Percentiles rank a stretch among this genome's conserved stretches.
These are phyloP conservation scores for Sarcophaga peregrina DNA, from an alignment of 1,140 invertebrate species.

Conservation along the genomic window DNA sequence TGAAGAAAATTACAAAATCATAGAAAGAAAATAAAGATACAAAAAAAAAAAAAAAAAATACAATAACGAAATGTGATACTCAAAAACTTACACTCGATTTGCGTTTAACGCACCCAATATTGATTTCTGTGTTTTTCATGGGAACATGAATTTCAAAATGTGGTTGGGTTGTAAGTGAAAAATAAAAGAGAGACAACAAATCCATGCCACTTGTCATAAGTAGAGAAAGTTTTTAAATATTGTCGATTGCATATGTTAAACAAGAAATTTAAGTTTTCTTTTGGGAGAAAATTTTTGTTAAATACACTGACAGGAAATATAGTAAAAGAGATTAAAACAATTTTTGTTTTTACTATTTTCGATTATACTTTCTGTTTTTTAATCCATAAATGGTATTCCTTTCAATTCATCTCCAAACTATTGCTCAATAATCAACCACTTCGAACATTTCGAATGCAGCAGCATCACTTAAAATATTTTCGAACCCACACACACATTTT, in stretches of 20 bases:
- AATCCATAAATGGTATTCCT: not conserved
- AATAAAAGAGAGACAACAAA: too few species aligned
- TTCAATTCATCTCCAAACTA: too few species aligned
- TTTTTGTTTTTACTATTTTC: not conserved
- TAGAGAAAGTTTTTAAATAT: slow-evolving; percentile 27
- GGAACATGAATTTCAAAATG: slow-evolving; percentile 13
- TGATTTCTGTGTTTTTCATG: not conserved
- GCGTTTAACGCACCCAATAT: slow-evolving; percentile 25
- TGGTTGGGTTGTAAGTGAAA: not conserved
- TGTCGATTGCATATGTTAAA: not conserved
- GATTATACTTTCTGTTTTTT: not conserved
- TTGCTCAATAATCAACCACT: too few species aligned
- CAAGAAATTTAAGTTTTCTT: not conserved
- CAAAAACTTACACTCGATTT: not conserved
- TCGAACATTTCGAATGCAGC: not conserved
- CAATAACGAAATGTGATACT: too few species aligned
- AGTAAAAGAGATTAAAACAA: not conserved
- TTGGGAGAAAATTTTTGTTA: not conserved
- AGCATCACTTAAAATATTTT: not conserved
- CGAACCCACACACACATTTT: not conserved
- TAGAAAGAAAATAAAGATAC: not conserved
- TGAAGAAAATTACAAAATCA: slow-evolving; percentile 5
- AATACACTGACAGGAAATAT: not conserved
- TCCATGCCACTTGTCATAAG: slow-evolving; percentile 13
- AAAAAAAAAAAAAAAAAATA: too few species aligned